Conservation (phyloP, 2,797 vertebrate genomes). For the Epinephelus malabaricus region DNA sequence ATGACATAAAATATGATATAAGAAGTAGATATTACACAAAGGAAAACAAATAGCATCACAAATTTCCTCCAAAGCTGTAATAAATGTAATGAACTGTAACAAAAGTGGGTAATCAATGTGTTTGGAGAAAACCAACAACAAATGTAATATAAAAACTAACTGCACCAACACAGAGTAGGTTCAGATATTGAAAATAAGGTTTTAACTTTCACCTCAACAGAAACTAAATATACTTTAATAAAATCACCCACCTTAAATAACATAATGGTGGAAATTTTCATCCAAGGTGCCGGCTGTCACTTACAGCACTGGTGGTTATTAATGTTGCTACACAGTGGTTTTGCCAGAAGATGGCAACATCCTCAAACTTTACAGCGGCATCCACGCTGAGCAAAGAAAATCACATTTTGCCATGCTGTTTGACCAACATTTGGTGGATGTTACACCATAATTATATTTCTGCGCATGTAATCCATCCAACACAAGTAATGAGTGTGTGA, state of each 20-base stretch:
- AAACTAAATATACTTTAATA: too few relatives aligned
- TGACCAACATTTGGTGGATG: neutral
- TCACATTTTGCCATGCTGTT: neutral
- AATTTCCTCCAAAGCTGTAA: neutral
- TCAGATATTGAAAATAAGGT: too few relatives aligned
- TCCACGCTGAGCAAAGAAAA: neutral
- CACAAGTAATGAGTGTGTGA: conserved; percentile 20
- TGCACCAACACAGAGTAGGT: too few relatives aligned
- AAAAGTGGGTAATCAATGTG: neutral
- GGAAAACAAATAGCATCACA: neutral
- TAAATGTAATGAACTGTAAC: neutral
- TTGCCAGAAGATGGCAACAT: conserved; percentile 68
- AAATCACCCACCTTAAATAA: too few relatives aligned
- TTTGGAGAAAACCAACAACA: neutral
- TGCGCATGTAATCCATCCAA: conserved; percentile 24
- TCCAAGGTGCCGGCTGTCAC: neutral
- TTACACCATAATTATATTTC: conserved; percentile 30
- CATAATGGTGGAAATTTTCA: neutral
- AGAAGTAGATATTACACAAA: neutral
- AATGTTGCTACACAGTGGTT: neutral
- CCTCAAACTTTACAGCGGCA: conserved; percentile 27
- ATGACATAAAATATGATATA: neutral
- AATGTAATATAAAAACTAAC: too few relatives aligned
- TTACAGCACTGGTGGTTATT: neutral
- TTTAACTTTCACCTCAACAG: too few relatives aligned